Base-by-base conservation (phyloP, 2,797 vertebrate genomes). In the Tragelaphus oryx region DNA sequence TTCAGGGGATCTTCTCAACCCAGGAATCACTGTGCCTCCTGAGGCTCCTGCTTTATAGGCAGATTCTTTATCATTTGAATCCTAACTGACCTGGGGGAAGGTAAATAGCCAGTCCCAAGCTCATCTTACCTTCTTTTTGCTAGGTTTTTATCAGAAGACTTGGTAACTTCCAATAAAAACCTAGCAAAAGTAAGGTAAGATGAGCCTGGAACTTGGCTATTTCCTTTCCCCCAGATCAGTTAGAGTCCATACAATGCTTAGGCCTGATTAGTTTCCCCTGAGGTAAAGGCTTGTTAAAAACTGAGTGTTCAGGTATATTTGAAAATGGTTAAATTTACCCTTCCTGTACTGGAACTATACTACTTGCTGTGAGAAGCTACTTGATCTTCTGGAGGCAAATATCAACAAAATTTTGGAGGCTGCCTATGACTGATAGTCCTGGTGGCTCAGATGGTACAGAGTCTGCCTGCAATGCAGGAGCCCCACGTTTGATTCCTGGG, bases 401-500 rank as follows among this genome's bases (percentile, higher is more conserved):
- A 71, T 71, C 33, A 71, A 71, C 20, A 71, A 71, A 41, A 41
- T 71, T 71, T 37, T 71, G 65, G 65, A 71, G 10, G 37, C 20
- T 1, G 3, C 20, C 65, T 71, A 24, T 2, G 33, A 41, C 10
- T 41, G 65, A 22, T 37, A 0, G 5, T 71, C 33, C 65, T 71
- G 65, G 33, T 71, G 20, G 11, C 20, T 71, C 33, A 24, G 65
- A 71, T 71, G 33, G 3, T 41, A 71, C 41, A 68, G 4, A 68
- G 62, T 41, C 33, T 71, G 65, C 33, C 33, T 41, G 65, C 65
- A 71, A 7, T 20, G 62, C 9, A 68, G 33, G 33, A 71, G 33
- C 10, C 33, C 10, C 33, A 41, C 1, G 0, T 71, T 71, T 12
- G 33, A 71, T 24, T 22, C 33, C 65, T 71, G 18, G 20, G 3